Conservation (phyloP, 2,797 vertebrate genomes). For the Aythya fuligula region DNA sequence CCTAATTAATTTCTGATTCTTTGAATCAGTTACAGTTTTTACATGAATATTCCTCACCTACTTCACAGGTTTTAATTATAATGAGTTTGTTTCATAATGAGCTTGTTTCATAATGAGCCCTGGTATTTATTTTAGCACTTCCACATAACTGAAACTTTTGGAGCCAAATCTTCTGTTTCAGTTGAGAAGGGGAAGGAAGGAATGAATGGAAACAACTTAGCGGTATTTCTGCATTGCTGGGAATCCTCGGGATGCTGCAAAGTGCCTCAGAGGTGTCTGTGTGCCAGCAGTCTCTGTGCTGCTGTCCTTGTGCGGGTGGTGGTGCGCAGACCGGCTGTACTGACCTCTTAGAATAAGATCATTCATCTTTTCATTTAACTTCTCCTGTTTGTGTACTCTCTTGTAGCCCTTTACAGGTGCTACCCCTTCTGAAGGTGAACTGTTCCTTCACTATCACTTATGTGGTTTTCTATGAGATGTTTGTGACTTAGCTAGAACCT, state of each 20-base stretch:
- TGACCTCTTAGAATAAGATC: not conserved
- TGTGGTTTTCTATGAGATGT: not conserved
- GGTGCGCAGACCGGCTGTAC: not conserved
- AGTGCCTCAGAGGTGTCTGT: not conserved
- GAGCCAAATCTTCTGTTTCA: constrained; percentile 19
- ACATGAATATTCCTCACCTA: constrained; percentile 4
- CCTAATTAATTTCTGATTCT: constrained; percentile 12
- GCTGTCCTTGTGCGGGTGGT: not conserved
- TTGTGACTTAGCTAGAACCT: not conserved
- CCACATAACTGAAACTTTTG: constrained; percentile 7
- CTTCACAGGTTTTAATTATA: not conserved
- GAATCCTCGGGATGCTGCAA: not conserved
- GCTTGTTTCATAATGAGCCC: not conserved
- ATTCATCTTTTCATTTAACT: not conserved
- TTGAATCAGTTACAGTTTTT: constrained; percentile 13
- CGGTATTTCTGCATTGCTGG: constrained; percentile 25
- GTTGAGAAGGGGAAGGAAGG: not conserved
- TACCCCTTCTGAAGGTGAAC: not conserved
- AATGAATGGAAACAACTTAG: constrained; percentile 20
- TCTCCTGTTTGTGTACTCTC: not conserved
- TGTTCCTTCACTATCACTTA: not conserved
- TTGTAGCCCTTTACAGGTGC: not conserved
- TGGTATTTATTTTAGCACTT: constrained; percentile 2
- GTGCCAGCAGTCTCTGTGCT: not conserved
- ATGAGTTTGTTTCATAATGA: not conserved